phyloP scores from a whole-genome alignment of 2,888 invertebrate species.

The Eupithecia vulgata region DNA sequence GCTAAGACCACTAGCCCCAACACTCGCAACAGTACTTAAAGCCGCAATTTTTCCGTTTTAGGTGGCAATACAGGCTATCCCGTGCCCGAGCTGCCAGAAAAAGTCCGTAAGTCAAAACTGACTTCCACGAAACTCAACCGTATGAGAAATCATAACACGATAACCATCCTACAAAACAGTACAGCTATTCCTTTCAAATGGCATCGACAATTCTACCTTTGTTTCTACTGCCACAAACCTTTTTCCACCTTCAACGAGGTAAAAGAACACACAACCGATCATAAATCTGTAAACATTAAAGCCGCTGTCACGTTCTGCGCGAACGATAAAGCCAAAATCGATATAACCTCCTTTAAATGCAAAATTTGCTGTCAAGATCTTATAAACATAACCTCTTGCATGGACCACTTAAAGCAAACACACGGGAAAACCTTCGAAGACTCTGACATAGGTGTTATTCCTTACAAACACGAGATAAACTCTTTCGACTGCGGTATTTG shows the following conservation, averaged over 20 bases:
- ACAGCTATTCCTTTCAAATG: conserved; percentile 58
- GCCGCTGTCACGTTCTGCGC: conserved; percentile 19
- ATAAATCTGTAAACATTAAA: conserved; percentile 16
- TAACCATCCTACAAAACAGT: conserved; percentile 53
- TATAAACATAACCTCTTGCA: conserved; percentile 7
- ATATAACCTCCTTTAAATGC: conserved; percentile 25
- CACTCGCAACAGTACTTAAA: conserved; percentile 1
- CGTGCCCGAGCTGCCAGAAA: conserved; percentile 33
- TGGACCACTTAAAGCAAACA: conserved; percentile 17
- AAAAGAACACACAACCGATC: conserved; percentile 22
- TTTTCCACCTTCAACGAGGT: conserved; percentile 44
- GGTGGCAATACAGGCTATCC: conserved; percentile 46
- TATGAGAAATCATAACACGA: conserved; percentile 56
- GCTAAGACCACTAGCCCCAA: neutral
- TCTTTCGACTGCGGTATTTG: conserved; percentile 60
- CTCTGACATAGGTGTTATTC: conserved; percentile 21
- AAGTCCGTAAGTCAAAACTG: conserved; percentile 47
- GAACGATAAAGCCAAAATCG: conserved; percentile 37
- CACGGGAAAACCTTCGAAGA: conserved; percentile 25
- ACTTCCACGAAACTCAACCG: conserved; percentile 55
- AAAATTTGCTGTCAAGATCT: conserved; percentile 23
- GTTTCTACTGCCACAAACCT: conserved; percentile 56
- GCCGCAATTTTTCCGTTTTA: conserved; percentile 52
- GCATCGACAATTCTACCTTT: conserved; percentile 58
- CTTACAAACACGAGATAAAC: conserved; percentile 19